Evolutionary conservation across 2,797 vertebrate genomes (phyloP).

Genomic region (Tragopan temminckii): DNA sequence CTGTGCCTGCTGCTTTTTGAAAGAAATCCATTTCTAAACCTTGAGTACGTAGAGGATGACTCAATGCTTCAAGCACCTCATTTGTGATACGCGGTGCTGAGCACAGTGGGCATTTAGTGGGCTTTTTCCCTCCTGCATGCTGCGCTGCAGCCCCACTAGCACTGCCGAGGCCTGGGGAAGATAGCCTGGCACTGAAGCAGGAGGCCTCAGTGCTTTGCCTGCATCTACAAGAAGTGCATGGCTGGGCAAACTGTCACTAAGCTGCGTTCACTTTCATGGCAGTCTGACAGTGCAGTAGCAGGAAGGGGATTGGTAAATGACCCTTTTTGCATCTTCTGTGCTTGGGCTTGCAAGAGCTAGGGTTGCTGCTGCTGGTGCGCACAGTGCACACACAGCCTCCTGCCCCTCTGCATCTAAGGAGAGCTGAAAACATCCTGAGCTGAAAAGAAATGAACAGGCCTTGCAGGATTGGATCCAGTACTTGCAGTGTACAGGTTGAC

Average conservation of each 20-base stretch:
- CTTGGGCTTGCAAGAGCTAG: neutral
- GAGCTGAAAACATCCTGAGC: neutral
- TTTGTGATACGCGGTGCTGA: accelerated
- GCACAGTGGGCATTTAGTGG: neutral
- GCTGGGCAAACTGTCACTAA: neutral
- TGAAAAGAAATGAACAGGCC: neutral
- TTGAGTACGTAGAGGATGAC: neutral
- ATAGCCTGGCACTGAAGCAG: neutral
- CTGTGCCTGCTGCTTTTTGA: neutral
- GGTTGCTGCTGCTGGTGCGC: no score
- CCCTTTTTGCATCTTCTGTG: neutral
- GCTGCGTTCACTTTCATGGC: neutral
- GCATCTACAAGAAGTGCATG: neutral
- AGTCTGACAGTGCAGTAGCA: neutral
- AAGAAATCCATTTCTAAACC: neutral
- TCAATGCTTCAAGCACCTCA: neutral
- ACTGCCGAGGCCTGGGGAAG: neutral
- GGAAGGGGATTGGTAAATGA: neutral
- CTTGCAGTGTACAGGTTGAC: neutral
- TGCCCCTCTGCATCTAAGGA: neutral
- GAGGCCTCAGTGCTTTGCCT: neutral
- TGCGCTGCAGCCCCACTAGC: neutral
- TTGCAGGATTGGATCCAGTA: neutral
- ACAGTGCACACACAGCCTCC: accelerated
- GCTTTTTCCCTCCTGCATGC: neutral